phyloP scores from a whole-genome alignment of 2,113 vertebrate genomes.

The Mesocricetus auratus region DNA sequence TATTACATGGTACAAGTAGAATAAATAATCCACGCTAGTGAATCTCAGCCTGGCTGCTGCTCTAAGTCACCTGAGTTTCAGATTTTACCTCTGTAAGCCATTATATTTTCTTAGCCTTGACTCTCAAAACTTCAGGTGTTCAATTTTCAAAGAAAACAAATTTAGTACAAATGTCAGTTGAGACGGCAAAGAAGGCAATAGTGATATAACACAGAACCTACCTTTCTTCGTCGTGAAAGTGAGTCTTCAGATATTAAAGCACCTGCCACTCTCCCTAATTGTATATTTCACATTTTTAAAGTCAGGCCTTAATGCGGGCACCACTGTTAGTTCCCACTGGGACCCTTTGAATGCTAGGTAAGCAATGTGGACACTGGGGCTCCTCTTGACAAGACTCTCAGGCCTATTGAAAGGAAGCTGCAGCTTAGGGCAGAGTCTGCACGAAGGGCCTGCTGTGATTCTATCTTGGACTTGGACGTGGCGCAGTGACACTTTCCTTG shows the following conservation, averaged over 20 bases:
- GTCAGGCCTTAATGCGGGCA: neutral
- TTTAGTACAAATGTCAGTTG: slow-evolving; percentile 23
- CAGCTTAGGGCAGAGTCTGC: slow-evolving; percentile 35
- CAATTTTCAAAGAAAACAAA: slow-evolving; percentile 42
- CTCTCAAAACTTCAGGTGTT: neutral
- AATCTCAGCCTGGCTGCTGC: neutral
- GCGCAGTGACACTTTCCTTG: neutral
- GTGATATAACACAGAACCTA: neutral
- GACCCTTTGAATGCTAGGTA: neutral
- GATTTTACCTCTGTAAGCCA: neutral
- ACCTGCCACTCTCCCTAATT: neutral
- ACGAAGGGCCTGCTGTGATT: neutral
- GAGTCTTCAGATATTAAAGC: neutral
- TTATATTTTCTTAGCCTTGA: neutral
- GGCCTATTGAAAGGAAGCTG: slow-evolving; percentile 40
- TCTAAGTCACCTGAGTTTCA: neutral
- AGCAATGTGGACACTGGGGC: neutral
- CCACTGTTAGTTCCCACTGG: neutral
- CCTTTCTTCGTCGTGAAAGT: neutral
- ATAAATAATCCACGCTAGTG: slow-evolving; percentile 11
- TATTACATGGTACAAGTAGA: neutral
- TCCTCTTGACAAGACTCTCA: slow-evolving; percentile 35
- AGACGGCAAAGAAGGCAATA: neutral
- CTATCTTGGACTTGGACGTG: neutral
- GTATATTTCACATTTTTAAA: slow-evolving; percentile 30